phyloP scores from a whole-genome alignment of 2,113 vertebrate species.

The Epinephelus cyanopodus region DNA sequence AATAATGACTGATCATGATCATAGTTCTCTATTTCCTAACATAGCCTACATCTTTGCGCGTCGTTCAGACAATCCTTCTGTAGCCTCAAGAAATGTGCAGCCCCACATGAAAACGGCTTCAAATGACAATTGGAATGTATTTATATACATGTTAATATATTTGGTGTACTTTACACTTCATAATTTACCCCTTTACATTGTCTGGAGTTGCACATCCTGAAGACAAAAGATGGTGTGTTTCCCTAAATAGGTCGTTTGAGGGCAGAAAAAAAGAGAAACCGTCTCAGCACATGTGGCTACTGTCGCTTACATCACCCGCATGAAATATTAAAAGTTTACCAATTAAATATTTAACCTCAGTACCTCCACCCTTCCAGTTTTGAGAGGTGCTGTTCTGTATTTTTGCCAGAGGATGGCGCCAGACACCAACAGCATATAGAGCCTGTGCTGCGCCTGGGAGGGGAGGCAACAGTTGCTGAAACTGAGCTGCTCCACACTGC shows the following conservation, averaged over 20 bases:
- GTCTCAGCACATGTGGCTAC: slow-evolving; percentile 51
- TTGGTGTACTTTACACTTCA: neutral
- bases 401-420: slow-evolving; percentile 79
- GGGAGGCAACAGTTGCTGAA: slow-evolving; percentile 60
- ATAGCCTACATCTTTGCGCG: neutral
- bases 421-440: slow-evolving; percentile 57
- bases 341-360: slow-evolving; percentile 82
- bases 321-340: slow-evolving; percentile 84
- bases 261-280: slow-evolving; percentile 22
- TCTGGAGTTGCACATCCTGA: slow-evolving; percentile 27
- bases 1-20: neutral
- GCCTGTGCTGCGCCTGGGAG: neutral
- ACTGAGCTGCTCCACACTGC: neutral
- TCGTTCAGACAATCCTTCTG: neutral
- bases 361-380: slow-evolving; percentile 24
- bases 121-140: neutral
- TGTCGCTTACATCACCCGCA: slow-evolving; percentile 79
- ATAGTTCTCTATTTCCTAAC: neutral
- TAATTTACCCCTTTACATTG: neutral
- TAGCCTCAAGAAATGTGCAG: neutral
- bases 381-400: neutral
- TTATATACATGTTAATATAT: neutral
- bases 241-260: slow-evolving; percentile 50
- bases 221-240: slow-evolving; percentile 45
- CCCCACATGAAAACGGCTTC: neutral